Base-by-base conservation (phyloP, 2,113 vertebrate genomes). In the Eublepharis macularius region DNA sequence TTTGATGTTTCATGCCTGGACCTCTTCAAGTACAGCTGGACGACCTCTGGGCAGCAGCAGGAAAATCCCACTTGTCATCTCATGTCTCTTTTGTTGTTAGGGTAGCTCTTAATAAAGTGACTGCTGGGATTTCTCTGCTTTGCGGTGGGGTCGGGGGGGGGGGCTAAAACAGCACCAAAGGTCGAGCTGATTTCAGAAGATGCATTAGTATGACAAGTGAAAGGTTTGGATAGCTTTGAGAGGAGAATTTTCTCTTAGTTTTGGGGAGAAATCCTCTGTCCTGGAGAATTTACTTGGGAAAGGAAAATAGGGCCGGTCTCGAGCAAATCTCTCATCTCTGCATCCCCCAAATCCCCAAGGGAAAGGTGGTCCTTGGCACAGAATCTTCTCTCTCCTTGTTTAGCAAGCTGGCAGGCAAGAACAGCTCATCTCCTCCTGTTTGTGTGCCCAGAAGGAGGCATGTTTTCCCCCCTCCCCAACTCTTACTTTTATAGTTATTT, bases 1-100 rank as follows among this genome's bases (percentile, higher is more conserved):
- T 83, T 87, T 85, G 87, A 83, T 84, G 51, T 43, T 76, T 86
- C 80, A 66, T 60, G 83, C 89, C 87, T 89, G 1, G 88, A 60
- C 89, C 89, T 60, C 84, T 34, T 8, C 86, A 88, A 54, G 83
- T 72, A 79, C 73, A 34, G 90, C 0, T 0, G n/a, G 47, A 87
- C 32, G 10, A 76, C 68, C 85, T 89, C 79, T 85, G 78, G 80
- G 9, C 73, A 19, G 4, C 85, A 57, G 21, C 0, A 2, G 85
- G 51, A 88, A n/a, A 81, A 70, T 70, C 81, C 89, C 72, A 80
- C 76, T 87, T 87, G 85, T 39, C 49, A 77, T 82, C 78, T 86
- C 80, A 19, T 1, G 2, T 14, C 0, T 34, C 47, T 21, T 75
- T 83, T 81, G 2, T 84, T 77, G 85, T 66, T 74, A 77, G 32